Conservation (phyloP, 2,888 invertebrate species). For the Eucera pruinosa region DNA sequence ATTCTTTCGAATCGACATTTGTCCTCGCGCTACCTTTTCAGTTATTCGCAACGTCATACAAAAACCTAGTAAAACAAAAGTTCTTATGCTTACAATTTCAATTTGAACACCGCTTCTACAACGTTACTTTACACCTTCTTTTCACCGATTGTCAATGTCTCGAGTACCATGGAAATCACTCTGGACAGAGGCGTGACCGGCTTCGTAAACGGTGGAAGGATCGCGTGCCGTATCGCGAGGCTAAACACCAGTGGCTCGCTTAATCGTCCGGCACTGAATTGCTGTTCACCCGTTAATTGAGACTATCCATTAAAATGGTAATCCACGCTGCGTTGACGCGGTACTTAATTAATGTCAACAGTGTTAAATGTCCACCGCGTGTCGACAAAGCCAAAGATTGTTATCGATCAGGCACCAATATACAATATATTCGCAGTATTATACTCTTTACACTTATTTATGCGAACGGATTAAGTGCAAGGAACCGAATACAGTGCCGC, state of each 20-base stretch:
- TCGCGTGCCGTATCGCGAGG: constrained; percentile 62
- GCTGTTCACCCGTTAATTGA: constrained; percentile 72
- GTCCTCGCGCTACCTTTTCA: no score
- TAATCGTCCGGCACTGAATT: constrained; percentile 71
- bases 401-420: not conserved
- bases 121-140: no score
- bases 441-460: not conserved
- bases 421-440: not conserved
- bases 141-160: no score
- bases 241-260: constrained; percentile 46
- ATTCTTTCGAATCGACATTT: not conserved
- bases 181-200: constrained; percentile 36
- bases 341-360: constrained; percentile 66
- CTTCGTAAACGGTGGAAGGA: constrained; percentile 24
- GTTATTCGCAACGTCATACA: no score
- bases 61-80: no score
- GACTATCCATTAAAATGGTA: constrained; percentile 70
- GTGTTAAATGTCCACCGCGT: not conserved
- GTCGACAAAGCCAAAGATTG: not conserved
- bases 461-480: not conserved
- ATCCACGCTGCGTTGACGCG: constrained; percentile 53
- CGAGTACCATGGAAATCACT: constrained; percentile 15
- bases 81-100: not conserved
- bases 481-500: constrained; percentile 1
- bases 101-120: not conserved